Evolutionary conservation across 2,113 vertebrate species (phyloP), one percentile per base, ranked within the genome.

Genomic region (Eudyptes chrysolophus): DNA sequence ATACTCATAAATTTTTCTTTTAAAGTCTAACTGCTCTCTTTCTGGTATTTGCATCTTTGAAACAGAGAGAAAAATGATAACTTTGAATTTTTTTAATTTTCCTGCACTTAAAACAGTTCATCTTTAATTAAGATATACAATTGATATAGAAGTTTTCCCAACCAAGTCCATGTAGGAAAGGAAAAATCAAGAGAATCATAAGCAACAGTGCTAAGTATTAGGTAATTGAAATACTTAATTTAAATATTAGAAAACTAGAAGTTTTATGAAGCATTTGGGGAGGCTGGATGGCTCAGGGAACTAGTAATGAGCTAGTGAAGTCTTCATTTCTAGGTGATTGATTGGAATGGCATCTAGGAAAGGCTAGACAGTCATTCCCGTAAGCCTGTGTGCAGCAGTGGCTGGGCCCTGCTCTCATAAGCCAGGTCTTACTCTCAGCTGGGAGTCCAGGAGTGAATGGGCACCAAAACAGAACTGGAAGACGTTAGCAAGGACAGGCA

Each of bases 1-100:
- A 96, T 92, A 80, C 86, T 90, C 92, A 91, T 94, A 96, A 92
- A 64, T 97, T 97, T 97, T 96, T 97, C 95, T 95, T 94, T 89
- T 90, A 92, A 96, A 95, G 87, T 95, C 88, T 97, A 91, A 84
- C 88, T 97, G 80, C 84, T 97, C 89, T 95, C 88, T 97, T 90
- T 96, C 77, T 97, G 57, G 38, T 97, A 96, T 98, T 97, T 95
- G 69, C 79, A 96, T 97, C 90, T 97, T 97, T 96, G 94, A 97
- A 98, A 97, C 49, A 84, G 94, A 96, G 46, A 92, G 61, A 49
- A 95, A 92, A 86, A 89, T 58, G 11, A 68, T 82, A 91, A 94
- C 78, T 97, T 96, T 81, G 70, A 95, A 61, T 3, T 91, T 94
- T 79, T 70, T 84, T 32, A 69, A 84, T 95, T 89, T 87, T 89